phyloP scores from a whole-genome alignment of 2,888 invertebrate genomes.

The Xanthorhoe spadicearia region DNA sequence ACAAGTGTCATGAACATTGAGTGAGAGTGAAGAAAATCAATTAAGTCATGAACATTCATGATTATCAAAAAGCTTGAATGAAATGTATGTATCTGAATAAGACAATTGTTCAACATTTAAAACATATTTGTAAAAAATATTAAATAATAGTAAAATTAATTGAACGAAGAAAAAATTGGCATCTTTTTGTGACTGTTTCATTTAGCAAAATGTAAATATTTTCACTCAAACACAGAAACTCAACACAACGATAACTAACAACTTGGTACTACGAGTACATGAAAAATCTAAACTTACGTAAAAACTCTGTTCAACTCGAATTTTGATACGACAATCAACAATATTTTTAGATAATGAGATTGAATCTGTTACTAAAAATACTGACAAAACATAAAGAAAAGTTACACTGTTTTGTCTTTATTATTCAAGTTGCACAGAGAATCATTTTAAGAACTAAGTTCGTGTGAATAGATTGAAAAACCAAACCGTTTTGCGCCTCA shows the following conservation, averaged over 20 bases:
- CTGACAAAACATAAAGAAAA: neutral
- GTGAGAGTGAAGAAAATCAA: too few relatives aligned
- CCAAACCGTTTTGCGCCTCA: slow-evolving; percentile 97
- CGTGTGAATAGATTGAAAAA: slow-evolving; percentile 56
- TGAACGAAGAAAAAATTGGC: slow-evolving; percentile 33
- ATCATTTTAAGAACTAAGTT: slow-evolving; percentile 29
- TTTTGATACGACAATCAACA: neutral
- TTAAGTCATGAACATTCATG: neutral
- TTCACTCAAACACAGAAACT: slow-evolving; percentile 31
- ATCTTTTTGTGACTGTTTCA: slow-evolving; percentile 41
- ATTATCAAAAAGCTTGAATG: neutral
- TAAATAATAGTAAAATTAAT: slow-evolving; percentile 12
- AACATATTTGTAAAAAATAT: slow-evolving; percentile 16
- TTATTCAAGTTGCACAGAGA: slow-evolving; percentile 27
- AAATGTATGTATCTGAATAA: neutral
- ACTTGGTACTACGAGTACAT: neutral
- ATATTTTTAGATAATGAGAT: too few relatives aligned
- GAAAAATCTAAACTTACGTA: slow-evolving; percentile 3
- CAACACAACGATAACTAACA: slow-evolving; percentile 6
- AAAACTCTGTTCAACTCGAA: slow-evolving; percentile 17
- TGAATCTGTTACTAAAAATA: neutral
- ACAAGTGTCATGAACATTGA: neutral
- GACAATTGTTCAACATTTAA: neutral
- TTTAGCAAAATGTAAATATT: slow-evolving; percentile 18
- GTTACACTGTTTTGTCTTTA: neutral